These are phyloP conservation scores for Macaria liturata DNA, from an alignment of 2,888 invertebrate species.

Conservation along the genomic window DNA sequence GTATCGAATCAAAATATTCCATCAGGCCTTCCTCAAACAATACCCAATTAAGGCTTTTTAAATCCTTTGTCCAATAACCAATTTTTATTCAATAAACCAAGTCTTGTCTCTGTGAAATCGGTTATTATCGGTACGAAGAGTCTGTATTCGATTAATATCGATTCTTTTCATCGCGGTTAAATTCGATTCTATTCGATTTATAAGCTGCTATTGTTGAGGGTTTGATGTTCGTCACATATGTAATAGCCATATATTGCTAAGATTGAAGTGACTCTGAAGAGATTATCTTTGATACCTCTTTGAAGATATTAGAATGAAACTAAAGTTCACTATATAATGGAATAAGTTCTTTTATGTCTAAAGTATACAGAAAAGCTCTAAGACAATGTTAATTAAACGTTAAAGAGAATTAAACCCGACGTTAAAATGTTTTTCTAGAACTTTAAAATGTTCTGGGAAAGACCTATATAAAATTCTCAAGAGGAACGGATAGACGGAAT, in stretches of 20 bases:
- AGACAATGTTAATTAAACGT: neutral
- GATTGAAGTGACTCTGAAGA: too few relatives aligned
- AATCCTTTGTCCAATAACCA: slow-evolving; percentile 13
- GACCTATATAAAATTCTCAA: too few relatives aligned
- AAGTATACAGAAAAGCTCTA: too few relatives aligned
- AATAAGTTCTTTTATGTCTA: too few relatives aligned
- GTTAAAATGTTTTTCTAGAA: slow-evolving; percentile 5
- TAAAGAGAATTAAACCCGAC: slow-evolving; percentile 3
- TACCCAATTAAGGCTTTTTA: slow-evolving; percentile 14
- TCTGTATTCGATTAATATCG: slow-evolving; percentile 28
- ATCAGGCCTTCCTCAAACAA: slow-evolving; percentile 13
- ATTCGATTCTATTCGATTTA: slow-evolving; percentile 19
- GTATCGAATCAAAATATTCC: slow-evolving; percentile 6
- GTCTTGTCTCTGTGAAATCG: slow-evolving; percentile 17
- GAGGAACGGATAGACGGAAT: too few relatives aligned
- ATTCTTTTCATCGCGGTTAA: slow-evolving; percentile 26
- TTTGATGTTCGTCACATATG: too few relatives aligned
- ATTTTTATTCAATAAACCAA: slow-evolving; percentile 23
- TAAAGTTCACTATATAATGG: too few relatives aligned
- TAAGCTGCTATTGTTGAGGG: slow-evolving; percentile 14
- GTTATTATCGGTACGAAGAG: slow-evolving; percentile 13
- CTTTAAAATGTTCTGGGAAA: slow-evolving; percentile 9
- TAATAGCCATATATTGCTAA: too few relatives aligned
- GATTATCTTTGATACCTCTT: too few relatives aligned
- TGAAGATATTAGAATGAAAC: too few relatives aligned